phyloP scores from a whole-genome alignment of 1,140 invertebrate genomes.

The Trachymyrmex septentrionalis region DNA sequence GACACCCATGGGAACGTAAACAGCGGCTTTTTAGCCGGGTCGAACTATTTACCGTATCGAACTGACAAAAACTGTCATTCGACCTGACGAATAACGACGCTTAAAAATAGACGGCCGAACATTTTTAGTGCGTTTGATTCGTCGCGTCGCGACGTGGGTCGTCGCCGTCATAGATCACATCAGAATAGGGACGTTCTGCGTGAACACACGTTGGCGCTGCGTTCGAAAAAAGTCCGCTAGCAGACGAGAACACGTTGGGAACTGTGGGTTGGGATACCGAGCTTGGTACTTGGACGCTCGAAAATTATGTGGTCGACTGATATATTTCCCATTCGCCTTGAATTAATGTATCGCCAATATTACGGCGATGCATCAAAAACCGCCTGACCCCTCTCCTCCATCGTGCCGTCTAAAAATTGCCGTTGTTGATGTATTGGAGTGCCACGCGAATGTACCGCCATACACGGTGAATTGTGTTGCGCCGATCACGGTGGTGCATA shows the following conservation, averaged over 20 bases:
- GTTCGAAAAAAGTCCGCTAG: conserved; percentile 50
- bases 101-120: conserved; percentile 40
- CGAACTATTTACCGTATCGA: neutral
- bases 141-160: conserved; percentile 40
- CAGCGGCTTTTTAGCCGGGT: conserved; percentile 16
- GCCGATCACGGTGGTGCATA: conserved; percentile 47
- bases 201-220: conserved; percentile 60
- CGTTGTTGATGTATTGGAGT: conserved; percentile 80
- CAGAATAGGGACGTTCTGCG: conserved; percentile 12
- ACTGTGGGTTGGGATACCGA: conserved; percentile 3
- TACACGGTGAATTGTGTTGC: conserved; percentile 68
- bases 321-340: conserved; percentile 82
- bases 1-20: neutral
- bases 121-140: conserved; percentile 30
- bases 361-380: conserved; percentile 83
- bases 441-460: conserved; percentile 55
- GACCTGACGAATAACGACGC: conserved; percentile 37
- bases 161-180: conserved; percentile 65
- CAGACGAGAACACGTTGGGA: conserved; percentile 66
- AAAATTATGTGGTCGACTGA: conserved; percentile 79
- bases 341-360: conserved; percentile 84
- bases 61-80: conserved; percentile 21
- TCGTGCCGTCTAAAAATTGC: conserved; percentile 79
- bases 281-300: conserved; percentile 31
- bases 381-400: neutral